Conservation (phyloP, 2,113 vertebrate species). For the Pteropus alecto region DNA sequence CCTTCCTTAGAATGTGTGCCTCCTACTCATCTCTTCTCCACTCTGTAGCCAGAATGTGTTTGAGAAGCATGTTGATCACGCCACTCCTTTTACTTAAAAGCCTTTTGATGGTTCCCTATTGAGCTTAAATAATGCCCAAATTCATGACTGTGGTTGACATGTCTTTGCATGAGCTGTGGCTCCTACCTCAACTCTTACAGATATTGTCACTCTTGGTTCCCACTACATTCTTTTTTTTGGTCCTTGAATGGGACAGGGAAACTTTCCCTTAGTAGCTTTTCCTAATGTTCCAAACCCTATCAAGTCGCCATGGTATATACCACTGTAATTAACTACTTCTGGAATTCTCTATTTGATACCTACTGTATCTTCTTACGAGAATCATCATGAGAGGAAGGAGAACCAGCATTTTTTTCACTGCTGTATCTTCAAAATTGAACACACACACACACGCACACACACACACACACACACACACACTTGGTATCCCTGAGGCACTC, state of each 20-base stretch:
- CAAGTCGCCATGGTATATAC: neutral
- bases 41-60: neutral
- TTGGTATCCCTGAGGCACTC: neutral
- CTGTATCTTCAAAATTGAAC: neutral
- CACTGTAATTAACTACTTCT: neutral
- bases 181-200: neutral
- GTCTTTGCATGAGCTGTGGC: neutral
- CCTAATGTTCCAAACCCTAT: neutral
- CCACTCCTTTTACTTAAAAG: neutral
- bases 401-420: neutral
- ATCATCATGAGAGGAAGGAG: neutral
- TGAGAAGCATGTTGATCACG: neutral
- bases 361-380: neutral
- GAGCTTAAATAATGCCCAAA: neutral
- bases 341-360: neutral
- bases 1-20: neutral
- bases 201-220: neutral
- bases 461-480: no score
- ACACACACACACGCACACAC: no score
- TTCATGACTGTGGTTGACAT: neutral
- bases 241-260: neutral
- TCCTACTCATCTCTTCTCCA: neutral
- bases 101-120: neutral
- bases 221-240: neutral
- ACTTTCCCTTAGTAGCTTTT: neutral